Evolutionary conservation across 1,140 invertebrate genomes (phyloP).

Genomic region (Dreissena polymorpha): DNA sequence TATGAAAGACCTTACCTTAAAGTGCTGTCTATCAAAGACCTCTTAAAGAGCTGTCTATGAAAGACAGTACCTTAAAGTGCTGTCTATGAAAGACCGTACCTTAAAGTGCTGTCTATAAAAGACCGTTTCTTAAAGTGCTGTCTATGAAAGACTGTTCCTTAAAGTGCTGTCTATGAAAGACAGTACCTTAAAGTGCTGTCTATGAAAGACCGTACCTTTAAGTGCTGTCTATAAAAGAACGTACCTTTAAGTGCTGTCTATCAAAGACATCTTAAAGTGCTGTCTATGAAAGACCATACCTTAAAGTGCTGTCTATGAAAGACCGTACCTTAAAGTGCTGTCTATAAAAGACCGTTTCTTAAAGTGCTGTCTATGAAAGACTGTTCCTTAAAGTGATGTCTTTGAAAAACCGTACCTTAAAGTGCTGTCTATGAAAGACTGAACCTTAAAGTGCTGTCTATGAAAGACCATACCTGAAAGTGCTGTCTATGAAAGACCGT

Average conservation of each 20-base stretch:
- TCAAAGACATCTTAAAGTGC: background rate
- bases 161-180: background rate
- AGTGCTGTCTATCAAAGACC: no score
- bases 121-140: background rate
- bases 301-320: background rate
- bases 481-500: background rate
- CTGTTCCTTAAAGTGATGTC: background rate
- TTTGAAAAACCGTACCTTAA: background rate
- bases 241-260: background rate
- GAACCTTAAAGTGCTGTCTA: background rate
- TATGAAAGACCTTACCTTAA: no score
- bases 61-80: background rate
- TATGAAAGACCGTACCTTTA: background rate
- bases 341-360: background rate
- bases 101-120: background rate
- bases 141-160: background rate
- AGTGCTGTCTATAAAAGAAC: background rate
- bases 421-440: background rate
- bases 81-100: background rate
- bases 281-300: background rate
- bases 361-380: background rate
- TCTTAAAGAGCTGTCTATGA: no score
- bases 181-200: background rate
- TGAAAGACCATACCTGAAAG: background rate
- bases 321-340: background rate